Evolutionary conservation across 2,797 vertebrate genomes (phyloP).

Genomic region (Sternotherus odoratus): DNA sequence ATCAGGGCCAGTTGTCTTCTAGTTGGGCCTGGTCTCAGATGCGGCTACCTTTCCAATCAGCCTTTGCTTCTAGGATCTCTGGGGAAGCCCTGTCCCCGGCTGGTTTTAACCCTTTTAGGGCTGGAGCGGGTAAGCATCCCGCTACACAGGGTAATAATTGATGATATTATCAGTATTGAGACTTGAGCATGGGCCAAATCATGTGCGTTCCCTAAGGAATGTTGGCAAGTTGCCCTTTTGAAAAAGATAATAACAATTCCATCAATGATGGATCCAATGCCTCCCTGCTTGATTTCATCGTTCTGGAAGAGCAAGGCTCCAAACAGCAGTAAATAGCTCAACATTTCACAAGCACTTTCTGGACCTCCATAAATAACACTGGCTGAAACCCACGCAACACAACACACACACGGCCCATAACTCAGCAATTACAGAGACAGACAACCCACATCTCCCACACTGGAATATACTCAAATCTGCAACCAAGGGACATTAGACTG

Average conservation of each 20-base stretch:
- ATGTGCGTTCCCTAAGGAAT: neutral
- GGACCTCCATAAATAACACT: fast-evolving
- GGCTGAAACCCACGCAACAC: neutral
- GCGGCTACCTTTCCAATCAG: too few relatives aligned
- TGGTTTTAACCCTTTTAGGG: too few relatives aligned
- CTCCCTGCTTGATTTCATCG: neutral
- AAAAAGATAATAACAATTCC: fast-evolving
- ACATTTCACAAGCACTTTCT: neutral
- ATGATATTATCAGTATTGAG: neutral
- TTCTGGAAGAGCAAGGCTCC: fast-evolving
- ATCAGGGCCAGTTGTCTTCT: too few relatives aligned
- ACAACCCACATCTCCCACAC: fast-evolving
- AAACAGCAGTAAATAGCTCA: neutral
- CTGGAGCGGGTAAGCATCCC: too few relatives aligned
- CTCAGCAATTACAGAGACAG: neutral
- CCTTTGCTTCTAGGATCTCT: too few relatives aligned
- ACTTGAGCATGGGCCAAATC: neutral
- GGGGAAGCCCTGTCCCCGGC: too few relatives aligned
- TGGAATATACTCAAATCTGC: neutral
- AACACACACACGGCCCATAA: neutral
- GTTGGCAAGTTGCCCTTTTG: neutral
- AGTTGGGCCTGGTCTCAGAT: too few relatives aligned
- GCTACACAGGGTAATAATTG: neutral
- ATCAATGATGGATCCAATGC: neutral
- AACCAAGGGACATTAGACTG: neutral